Conservation (phyloP, 2,888 invertebrate genomes). For the Hirtodrosophila duncani region DNA sequence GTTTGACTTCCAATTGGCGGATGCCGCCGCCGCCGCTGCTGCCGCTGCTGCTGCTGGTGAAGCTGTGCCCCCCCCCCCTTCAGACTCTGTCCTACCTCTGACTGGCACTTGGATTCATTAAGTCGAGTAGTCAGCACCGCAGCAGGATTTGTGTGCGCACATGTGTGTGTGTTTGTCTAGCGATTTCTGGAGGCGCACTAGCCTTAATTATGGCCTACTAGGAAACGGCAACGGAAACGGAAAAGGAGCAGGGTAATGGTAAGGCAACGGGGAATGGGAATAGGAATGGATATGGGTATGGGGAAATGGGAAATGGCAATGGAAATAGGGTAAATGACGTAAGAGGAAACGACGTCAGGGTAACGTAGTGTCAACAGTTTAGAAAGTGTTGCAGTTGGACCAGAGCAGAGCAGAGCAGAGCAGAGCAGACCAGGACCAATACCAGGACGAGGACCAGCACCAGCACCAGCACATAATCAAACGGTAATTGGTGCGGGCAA, state of each 20-base stretch:
- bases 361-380: conserved; percentile 57
- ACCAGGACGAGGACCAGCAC: background rate
- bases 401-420: background rate
- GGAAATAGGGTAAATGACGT: background rate
- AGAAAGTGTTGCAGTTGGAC: conserved; percentile 45
- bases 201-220: conserved; percentile 64
- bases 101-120: conserved; percentile 57
- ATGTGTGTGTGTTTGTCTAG: conserved; percentile 30
- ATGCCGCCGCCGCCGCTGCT: background rate
- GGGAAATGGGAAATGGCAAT: background rate
- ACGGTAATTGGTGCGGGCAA: conserved; percentile 64
- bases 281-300: background rate
- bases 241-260: conserved; percentile 5
- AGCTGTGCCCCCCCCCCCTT: too few species aligned
- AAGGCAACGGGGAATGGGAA: conserved; percentile 4
- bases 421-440: background rate
- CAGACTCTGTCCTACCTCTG: background rate
- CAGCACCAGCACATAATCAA: conserved; percentile 48
- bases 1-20: conserved; percentile 34
- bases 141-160: conserved; percentile 8
- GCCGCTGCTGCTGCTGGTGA: background rate
- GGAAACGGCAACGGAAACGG: background rate
- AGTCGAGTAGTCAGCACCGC: conserved; percentile 46
- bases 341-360: conserved; percentile 16
- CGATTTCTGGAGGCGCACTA: conserved; percentile 38